Conservation (phyloP, 2,888 invertebrate species). For the Polydrusus tereticollis region DNA sequence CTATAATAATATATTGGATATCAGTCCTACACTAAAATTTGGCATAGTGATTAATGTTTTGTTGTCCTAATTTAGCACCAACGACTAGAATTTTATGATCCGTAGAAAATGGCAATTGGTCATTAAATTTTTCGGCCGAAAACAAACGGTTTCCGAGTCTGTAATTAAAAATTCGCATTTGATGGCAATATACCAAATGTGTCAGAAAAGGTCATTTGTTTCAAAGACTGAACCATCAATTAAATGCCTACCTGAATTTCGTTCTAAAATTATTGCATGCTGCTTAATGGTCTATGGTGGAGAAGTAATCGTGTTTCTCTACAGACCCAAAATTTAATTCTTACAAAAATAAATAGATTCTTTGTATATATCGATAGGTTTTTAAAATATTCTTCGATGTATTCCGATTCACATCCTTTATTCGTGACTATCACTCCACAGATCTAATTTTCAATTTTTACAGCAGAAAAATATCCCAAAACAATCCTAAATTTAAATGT, state of each 20-base stretch:
- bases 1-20: not conserved
- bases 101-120: conserved; percentile 38
- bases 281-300: no score
- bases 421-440: no score
- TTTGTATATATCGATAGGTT: no score
- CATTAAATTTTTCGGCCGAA: conserved; percentile 39
- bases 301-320: no score
- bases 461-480: no score
- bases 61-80: conserved; percentile 28
- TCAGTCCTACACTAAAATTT: conserved; percentile 34
- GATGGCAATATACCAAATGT: conserved; percentile 53
- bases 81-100: conserved; percentile 25
- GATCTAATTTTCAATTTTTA: no score
- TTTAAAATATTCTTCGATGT: no score
- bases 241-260: not conserved
- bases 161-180: conserved; percentile 53
- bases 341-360: no score
- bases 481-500: no score
- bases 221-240: conserved; percentile 30
- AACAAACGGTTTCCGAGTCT: conserved; percentile 36
- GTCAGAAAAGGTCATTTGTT: conserved; percentile 49
- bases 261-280: no score
- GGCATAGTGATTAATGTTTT: conserved; percentile 45
- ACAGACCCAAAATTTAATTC: no score
- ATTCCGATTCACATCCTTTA: no score